These are phyloP conservation scores for Melopsittacus undulatus DNA, from an alignment of 2,797 vertebrate genomes.

Conservation along the genomic window DNA sequence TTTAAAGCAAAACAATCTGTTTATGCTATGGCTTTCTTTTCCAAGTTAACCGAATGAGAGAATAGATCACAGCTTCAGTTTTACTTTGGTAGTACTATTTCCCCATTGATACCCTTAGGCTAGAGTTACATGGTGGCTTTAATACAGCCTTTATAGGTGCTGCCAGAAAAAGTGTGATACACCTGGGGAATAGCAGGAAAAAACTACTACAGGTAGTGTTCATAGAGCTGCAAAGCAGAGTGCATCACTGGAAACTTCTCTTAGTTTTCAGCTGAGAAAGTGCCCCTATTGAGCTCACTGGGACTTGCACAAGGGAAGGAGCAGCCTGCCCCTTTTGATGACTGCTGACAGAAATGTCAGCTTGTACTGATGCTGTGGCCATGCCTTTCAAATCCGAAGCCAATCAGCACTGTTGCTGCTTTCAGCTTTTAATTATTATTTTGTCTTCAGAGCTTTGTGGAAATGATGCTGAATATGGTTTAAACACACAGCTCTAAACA, in stretches of 20 bases:
- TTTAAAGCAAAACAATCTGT: neutral
- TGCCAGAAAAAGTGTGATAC: neutral
- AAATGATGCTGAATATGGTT: neutral
- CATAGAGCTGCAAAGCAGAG: neutral
- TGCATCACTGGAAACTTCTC: neutral
- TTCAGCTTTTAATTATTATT: neutral
- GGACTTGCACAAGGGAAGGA: neutral
- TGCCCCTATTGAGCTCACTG: neutral
- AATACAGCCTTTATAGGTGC: neutral
- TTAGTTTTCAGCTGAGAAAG: neutral
- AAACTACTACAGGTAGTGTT: accelerated
- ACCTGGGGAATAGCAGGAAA: neutral
- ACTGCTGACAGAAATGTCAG: neutral
- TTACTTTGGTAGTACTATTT: neutral
- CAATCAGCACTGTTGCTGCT: neutral
- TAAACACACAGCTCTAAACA: neutral
- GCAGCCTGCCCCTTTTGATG: neutral
- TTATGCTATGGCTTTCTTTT: neutral
- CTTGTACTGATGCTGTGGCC: neutral
- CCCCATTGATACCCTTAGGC: neutral
- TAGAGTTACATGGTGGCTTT: neutral
- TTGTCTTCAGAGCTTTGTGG: neutral
- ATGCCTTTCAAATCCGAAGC: neutral
- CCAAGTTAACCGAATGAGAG: neutral
- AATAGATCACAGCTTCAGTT: neutral